Percentiles rank a stretch among this genome's conserved stretches.
Conservation (phyloP, 37 sponge, comb jelly and placozoan genomes). For the Chondrosia reniformis region DNA sequence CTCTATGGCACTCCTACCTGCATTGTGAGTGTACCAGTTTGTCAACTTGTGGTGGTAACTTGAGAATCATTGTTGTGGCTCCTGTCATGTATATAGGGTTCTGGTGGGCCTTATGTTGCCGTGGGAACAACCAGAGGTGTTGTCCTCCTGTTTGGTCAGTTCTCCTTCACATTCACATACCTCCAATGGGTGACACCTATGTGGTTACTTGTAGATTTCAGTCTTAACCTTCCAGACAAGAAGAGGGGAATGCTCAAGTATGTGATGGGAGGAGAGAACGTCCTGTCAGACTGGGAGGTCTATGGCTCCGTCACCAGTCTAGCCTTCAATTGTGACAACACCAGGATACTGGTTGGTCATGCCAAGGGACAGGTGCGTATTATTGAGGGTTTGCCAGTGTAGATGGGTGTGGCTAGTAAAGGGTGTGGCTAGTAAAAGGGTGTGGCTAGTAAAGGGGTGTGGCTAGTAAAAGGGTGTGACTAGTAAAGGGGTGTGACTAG, state of each 20-base stretch:
- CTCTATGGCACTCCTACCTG: constrained; percentile 10
- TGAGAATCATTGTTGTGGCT: constrained; percentile 16
- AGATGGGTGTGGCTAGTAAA: neutral
- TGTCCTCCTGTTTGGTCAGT: constrained; percentile 75
- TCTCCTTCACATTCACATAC: too few relatives aligned
- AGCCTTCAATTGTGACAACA: constrained; percentile 59
- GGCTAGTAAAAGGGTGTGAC: too few relatives aligned
- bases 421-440: too few relatives aligned
- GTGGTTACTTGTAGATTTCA: constrained; percentile 46
- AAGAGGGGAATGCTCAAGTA: constrained; percentile 5
- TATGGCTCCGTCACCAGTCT: constrained; percentile 76
- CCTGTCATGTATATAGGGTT: constrained; percentile 25
- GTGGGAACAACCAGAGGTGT: constrained; percentile 76
- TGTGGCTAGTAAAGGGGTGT: too few relatives aligned
- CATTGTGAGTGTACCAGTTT: neutral
- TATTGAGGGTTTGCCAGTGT: neutral
- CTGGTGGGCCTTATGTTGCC: constrained; percentile 33
- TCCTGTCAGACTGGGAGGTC: constrained; percentile 9
- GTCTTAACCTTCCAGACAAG: constrained; percentile 20
- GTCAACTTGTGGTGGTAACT: constrained; percentile 32
- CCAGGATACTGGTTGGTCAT: constrained; percentile 69
- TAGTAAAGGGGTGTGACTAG: too few relatives aligned
- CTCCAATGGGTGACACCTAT: too few relatives aligned
- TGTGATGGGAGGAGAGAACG: constrained; percentile 14
- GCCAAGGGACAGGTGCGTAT: constrained; percentile 77